Evolutionary conservation across 2,888 invertebrate genomes (phyloP).

Genomic region (Plebejus argus): DNA sequence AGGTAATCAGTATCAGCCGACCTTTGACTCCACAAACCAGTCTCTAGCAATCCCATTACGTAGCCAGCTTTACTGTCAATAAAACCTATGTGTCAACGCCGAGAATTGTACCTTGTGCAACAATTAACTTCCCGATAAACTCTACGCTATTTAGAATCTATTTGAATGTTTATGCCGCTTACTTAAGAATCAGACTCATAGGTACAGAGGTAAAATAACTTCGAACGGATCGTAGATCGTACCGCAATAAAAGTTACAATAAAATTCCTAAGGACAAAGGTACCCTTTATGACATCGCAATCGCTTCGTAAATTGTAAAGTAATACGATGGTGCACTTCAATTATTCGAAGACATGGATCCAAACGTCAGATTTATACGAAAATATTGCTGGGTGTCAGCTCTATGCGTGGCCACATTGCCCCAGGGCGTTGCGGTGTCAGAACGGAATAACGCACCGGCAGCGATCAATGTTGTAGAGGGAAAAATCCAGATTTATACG

Average conservation of each 20-base stretch:
- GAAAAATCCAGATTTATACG: slow-evolving; percentile 44
- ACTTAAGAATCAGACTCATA: background rate
- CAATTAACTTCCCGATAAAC: slow-evolving; percentile 48
- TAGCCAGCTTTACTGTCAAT: slow-evolving; percentile 69
- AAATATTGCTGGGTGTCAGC: slow-evolving; percentile 59
- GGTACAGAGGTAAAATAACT: background rate
- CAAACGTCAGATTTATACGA: slow-evolving; percentile 71
- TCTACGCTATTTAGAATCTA: slow-evolving; percentile 41
- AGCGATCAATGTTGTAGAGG: no score
- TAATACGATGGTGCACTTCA: slow-evolving; percentile 65
- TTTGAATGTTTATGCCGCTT: background rate
- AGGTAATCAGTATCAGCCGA: slow-evolving; percentile 45
- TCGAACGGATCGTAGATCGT: slow-evolving; percentile 39
- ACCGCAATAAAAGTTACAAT: slow-evolving; percentile 26
- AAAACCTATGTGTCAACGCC: slow-evolving; percentile 63
- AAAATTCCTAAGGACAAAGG: slow-evolving; percentile 36
- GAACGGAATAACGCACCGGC: no score
- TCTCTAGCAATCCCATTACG: slow-evolving; percentile 65
- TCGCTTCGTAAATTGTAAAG: slow-evolving; percentile 65
- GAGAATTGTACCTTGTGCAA: slow-evolving; percentile 37
- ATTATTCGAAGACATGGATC: slow-evolving; percentile 73
- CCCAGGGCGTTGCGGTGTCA: background rate
- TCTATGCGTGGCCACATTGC: background rate
- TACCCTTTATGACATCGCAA: slow-evolving; percentile 64
- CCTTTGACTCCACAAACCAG: slow-evolving; percentile 59